Evolutionary conservation across 2,113 vertebrate genomes (phyloP), one percentile per base, ranked within the genome.

Genomic region (Cyanistes caeruleus): DNA sequence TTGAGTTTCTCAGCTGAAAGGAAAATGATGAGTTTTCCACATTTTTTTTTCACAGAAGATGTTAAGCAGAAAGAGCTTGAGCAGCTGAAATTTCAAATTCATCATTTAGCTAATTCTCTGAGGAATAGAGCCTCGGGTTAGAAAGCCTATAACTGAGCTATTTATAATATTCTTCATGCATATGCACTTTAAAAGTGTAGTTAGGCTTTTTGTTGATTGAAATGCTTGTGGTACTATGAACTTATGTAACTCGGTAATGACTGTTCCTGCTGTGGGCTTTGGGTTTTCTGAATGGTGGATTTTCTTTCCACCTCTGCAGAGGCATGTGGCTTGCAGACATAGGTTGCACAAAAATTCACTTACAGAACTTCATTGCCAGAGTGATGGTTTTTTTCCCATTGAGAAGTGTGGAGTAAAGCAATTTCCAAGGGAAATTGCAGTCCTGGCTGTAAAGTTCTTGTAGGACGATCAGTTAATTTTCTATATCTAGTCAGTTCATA

Each of bases 31-130:
- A 20, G 6, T 84, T 53, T 65, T 75, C 51, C 33, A 35, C 15
- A 1, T 69, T 60, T 70, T 58, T 55, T 75, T 49, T 86, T 30
- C 35, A 22, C 23, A 6, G 64, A 35, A 18, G 49, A 51, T 89
- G n/a, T 44, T 31, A 77, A 83, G 79, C 4, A 83, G 51, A 64
- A 87, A 85, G 49, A 90, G 59, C 67, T 91, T 16, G 59, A 63
- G 49, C 92, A 86, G 79, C 87, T 93, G 85, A 83, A 91, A n/a
- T 53, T 85, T 92, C 73, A 52, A 15, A 64, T 92, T 55, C 33
- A 64, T 75, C 25, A 68, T 89, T 60, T 70, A 58, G 41, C 64
- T 87, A 9, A 58, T 73, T 87, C 72, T 86, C 82, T 70, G 51
- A 80, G 82, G 63, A 90, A 25, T 2, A 84, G 33, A 14, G 2